A percentile compares a stretch with the other conserved stretches of the same genome.
Conservation (phyloP, 2,888 invertebrate genomes). For the Dasysyrphus albostriatus region DNA sequence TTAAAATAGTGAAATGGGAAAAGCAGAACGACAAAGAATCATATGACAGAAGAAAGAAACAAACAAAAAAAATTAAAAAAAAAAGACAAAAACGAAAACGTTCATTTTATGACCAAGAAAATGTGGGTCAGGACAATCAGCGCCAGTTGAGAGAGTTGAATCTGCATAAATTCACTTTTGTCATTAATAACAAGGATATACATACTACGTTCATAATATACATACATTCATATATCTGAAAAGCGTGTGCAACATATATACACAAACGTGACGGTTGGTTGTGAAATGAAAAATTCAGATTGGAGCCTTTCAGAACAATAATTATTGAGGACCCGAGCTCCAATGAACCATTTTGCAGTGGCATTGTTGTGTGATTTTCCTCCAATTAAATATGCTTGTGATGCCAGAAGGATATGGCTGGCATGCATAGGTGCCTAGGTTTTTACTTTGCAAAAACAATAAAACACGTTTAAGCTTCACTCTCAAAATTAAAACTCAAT, state of each 20-base stretch:
- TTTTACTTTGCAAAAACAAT: no score
- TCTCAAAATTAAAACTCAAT: no score
- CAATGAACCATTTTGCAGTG: conserved; percentile 50
- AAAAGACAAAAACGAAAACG: conserved; percentile 39
- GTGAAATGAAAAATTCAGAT: conserved; percentile 48
- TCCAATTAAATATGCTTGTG: conserved; percentile 16
- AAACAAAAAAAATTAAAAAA: conserved; percentile 10
- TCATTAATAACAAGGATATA: conserved; percentile 68
- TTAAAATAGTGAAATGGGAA: conserved; percentile 5
- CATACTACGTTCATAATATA: neutral
- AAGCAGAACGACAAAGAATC: conserved; percentile 49
- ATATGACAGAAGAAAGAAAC: conserved; percentile 31
- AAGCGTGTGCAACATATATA: neutral
- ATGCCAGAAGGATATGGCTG: neutral
- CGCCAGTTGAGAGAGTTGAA: conserved; percentile 56
- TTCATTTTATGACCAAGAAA: conserved; percentile 67
- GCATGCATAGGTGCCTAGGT: no score
- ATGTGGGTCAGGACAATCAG: conserved; percentile 73
- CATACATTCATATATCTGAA: neutral
- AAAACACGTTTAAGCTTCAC: no score
- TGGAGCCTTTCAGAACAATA: conserved; percentile 45
- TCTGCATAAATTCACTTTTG: conserved; percentile 71
- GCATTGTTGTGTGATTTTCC: conserved; percentile 19
- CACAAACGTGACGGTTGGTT: neutral
- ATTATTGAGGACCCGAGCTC: conserved; percentile 33